Conservation (phyloP, 1,140 invertebrate genomes). For the Drosophila neocordata region DNA sequence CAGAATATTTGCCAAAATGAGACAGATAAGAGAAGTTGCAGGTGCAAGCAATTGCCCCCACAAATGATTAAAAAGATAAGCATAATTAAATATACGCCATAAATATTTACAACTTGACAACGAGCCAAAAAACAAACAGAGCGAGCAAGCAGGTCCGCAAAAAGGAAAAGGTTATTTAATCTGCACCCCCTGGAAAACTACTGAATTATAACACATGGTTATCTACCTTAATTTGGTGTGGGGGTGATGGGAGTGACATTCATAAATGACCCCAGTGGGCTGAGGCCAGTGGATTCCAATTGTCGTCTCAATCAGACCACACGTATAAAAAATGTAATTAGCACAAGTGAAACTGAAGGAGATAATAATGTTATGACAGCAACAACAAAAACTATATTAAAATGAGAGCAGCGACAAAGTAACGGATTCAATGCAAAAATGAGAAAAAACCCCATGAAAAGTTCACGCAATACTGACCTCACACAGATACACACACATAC, state of each 20-base stretch:
- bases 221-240: background rate
- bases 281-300: conserved; percentile 36
- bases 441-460: conserved; percentile 14
- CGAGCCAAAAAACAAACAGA: background rate
- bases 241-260: background rate
- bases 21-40: background rate
- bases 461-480: conserved; percentile 63
- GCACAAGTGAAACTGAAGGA: conserved; percentile 28
- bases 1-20: conserved; percentile 1
- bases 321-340: conserved; percentile 42
- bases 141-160: background rate
- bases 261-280: too few relatives aligned
- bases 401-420: conserved; percentile 30
- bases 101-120: background rate
- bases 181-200: too few relatives aligned
- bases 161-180: background rate
- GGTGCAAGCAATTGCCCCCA: background rate
- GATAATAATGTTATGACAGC: conserved; percentile 22
- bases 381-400: conserved; percentile 13
- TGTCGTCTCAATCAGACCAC: conserved; percentile 22
- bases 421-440: conserved; percentile 34
- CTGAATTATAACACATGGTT: too few relatives aligned
- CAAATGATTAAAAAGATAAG: conserved; percentile 8
- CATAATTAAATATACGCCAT: conserved; percentile 1
- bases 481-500: conserved; percentile 30